Conservation (phyloP, 2,888 invertebrate species). For the Erpobdella octoculata region DNA sequence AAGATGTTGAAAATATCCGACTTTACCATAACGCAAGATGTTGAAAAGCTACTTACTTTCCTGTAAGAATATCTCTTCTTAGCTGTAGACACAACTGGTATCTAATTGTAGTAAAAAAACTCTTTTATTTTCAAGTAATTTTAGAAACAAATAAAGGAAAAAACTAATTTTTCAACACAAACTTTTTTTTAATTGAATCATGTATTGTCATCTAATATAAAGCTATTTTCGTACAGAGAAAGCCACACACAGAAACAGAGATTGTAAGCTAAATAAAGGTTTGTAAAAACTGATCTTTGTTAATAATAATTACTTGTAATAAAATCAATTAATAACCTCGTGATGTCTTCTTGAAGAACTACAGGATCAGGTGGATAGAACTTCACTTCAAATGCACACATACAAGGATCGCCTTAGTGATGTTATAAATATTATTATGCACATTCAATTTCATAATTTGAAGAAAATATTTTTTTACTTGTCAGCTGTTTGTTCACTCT, state of each 20-base stretch:
- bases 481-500: conserved; percentile 28
- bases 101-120: conserved; percentile 43
- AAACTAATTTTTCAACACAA: background rate
- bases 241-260: background rate
- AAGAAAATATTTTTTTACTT: background rate
- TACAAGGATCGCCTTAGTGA: conserved; percentile 78
- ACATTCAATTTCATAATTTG: background rate
- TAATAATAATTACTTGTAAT: background rate
- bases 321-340: conserved; percentile 44
- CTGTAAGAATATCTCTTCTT: conserved; percentile 62
- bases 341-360: conserved; percentile 66
- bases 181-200: background rate
- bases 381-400: conserved; percentile 88
- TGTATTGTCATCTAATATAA: background rate
- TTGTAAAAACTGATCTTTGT: background rate
- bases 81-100: conserved; percentile 93
- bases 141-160: background rate
- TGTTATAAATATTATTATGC: background rate
- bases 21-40: too few species aligned
- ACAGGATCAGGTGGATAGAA: conserved; percentile 98
- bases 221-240: background rate
- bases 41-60: conserved; percentile 57
- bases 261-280: background rate
- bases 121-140: background rate
- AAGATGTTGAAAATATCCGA: too few species aligned